These are phyloP conservation scores for Dunckerocampus dactyliophorus DNA, from an alignment of 2,113 vertebrate species.

Conservation along the genomic window DNA sequence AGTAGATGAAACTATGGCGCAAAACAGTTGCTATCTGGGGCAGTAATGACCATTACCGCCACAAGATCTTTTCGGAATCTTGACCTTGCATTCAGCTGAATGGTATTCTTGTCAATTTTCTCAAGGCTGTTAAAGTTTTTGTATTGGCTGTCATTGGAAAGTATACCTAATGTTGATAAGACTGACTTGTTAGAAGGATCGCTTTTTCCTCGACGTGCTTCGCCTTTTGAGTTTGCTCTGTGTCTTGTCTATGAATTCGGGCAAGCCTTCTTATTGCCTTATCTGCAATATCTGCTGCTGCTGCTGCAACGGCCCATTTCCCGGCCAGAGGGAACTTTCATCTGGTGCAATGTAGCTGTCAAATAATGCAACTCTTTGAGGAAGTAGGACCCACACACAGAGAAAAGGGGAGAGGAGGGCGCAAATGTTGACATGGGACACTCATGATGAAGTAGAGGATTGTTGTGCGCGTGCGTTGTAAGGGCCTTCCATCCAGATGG, in stretches of 20 bases:
- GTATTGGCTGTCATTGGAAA: too few relatives aligned
- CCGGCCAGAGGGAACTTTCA: slow-evolving; percentile 38
- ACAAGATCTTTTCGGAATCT: too few relatives aligned
- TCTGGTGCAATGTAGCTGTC: slow-evolving; percentile 32
- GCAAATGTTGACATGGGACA: neutral
- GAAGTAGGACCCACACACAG: slow-evolving; percentile 5
- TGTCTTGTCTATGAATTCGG: neutral
- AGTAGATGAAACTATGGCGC: too few relatives aligned
- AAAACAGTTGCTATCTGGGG: too few relatives aligned
- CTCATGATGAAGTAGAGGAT: slow-evolving; percentile 31
- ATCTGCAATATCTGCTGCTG: slow-evolving; percentile 7
- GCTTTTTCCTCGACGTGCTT: neutral
- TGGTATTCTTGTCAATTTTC: too few relatives aligned
- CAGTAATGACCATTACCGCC: too few relatives aligned
- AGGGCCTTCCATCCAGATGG: slow-evolving; percentile 56
- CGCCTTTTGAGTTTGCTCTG: neutral
- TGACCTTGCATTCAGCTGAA: too few relatives aligned
- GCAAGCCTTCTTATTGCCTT: neutral
- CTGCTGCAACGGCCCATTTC: slow-evolving; percentile 34
- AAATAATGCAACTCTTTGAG: slow-evolving; percentile 28
- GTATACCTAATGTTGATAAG: too few relatives aligned
- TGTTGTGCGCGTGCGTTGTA: neutral
- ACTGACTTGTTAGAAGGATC: too few relatives aligned
- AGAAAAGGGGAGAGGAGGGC: neutral
- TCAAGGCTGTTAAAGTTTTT: too few relatives aligned